Percentiles rank a stretch among this genome's conserved stretches.
Conservation (phyloP, 2,888 invertebrate genomes). For the Tachina fera region DNA sequence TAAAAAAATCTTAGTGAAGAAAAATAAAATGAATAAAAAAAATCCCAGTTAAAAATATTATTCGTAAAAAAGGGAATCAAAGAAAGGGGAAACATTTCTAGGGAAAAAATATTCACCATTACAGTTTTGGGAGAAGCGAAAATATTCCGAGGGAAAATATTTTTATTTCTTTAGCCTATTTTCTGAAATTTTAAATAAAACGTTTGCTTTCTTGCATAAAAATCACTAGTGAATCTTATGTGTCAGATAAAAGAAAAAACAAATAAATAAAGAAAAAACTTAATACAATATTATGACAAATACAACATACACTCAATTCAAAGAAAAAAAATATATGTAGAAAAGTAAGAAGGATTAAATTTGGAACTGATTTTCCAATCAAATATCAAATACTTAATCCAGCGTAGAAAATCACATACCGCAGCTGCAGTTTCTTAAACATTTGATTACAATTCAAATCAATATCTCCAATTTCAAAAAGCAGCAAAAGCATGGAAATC, state of each 20-base stretch:
- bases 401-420: slow-evolving; percentile 69
- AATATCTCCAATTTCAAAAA: slow-evolving; percentile 50
- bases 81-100: neutral
- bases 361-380: slow-evolving; percentile 48
- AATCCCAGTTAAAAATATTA: no score
- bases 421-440: slow-evolving; percentile 49
- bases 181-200: no score
- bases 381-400: slow-evolving; percentile 54
- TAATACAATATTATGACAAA: slow-evolving; percentile 33
- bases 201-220: neutral
- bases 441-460: neutral
- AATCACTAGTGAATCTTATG: slow-evolving; percentile 41
- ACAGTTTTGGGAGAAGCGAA: no score
- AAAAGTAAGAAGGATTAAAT: slow-evolving; percentile 51
- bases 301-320: slow-evolving; percentile 56
- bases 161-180: no score
- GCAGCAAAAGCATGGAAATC: slow-evolving; percentile 31
- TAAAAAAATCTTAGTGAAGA: no score
- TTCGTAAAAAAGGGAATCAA: no score
- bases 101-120: neutral
- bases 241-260: slow-evolving; percentile 11
- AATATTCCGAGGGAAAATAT: no score
- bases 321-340: slow-evolving; percentile 38
- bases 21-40: no score
- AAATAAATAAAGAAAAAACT: slow-evolving; percentile 27